phyloP scores from a whole-genome alignment of 2,888 invertebrate species.

The Chironomus tentans region DNA sequence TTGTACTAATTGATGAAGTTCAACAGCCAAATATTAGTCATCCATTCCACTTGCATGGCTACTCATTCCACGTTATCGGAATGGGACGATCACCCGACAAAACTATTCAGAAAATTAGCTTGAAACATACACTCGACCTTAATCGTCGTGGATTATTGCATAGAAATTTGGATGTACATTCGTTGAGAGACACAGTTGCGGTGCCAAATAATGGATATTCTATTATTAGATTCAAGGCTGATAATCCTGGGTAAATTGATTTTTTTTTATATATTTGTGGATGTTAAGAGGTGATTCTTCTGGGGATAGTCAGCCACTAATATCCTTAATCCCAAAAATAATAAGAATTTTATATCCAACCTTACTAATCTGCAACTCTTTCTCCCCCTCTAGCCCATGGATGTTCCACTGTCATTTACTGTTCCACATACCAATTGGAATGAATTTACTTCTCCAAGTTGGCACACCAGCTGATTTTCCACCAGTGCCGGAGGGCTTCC shows the following conservation, averaged over 20 bases:
- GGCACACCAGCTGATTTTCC: conserved; percentile 68
- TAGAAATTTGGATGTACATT: conserved; percentile 66
- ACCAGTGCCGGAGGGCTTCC: conserved; percentile 67
- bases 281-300: too few species aligned
- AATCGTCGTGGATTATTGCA: conserved; percentile 66
- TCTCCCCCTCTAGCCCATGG: conserved; percentile 61
- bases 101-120: conserved; percentile 68
- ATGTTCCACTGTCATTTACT: conserved; percentile 85
- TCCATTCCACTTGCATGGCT: conserved; percentile 82
- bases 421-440: conserved; percentile 79
- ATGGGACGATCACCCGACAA: conserved; percentile 74
- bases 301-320: too few species aligned
- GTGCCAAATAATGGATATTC: conserved; percentile 86
- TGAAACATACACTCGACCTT: conserved; percentile 68
- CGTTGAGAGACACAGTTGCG: conserved; percentile 77
- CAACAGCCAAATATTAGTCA: conserved; percentile 71
- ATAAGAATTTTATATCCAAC: too few species aligned
- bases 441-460: conserved; percentile 73
- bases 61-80: conserved; percentile 69
- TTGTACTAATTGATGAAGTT: conserved; percentile 78
- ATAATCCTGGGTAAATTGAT: conserved; percentile 62
- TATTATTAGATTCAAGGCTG: conserved; percentile 72
- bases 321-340: too few species aligned
- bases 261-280: neutral
- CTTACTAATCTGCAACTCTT: too few species aligned